A percentile compares a stretch with the other conserved stretches of the same genome.
Evolutionary conservation across 2,888 invertebrate genomes (phyloP).

Genomic region (Spisula solida): DNA sequence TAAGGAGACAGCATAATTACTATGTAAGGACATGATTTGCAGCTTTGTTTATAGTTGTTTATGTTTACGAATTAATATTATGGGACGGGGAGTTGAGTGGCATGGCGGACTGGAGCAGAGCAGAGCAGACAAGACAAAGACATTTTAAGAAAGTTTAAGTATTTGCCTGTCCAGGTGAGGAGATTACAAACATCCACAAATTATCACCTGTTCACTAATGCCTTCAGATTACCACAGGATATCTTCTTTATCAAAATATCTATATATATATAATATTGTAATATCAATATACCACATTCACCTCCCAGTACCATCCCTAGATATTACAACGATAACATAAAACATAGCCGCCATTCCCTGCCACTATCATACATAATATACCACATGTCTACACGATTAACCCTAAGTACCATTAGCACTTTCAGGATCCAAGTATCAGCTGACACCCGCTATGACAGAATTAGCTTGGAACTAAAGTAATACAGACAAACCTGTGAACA

Average conservation of each 20-base stretch:
- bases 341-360: not conserved
- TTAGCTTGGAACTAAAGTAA: no score
- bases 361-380: not conserved
- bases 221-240: not conserved
- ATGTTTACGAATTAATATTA: no score
- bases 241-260: not conserved
- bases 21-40: no score
- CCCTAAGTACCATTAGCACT: not conserved
- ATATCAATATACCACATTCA: not conserved
- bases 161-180: not conserved
- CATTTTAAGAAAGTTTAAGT: no score
- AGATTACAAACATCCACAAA: not conserved
- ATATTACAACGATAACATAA: not conserved
- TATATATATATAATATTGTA: not conserved
- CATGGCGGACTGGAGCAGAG: no score
- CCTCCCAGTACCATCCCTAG: not conserved
- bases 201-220: not conserved
- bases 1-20: no score
- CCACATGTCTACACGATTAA: not conserved
- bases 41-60: no score
- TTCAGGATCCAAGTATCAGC: not conserved
- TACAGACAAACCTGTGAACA: no score
- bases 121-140: no score
- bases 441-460: no score
- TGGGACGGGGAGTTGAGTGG: no score